Evolutionary conservation across 2,113 vertebrate species (phyloP).

Genomic region (Orientallactaga bullata): DNA sequence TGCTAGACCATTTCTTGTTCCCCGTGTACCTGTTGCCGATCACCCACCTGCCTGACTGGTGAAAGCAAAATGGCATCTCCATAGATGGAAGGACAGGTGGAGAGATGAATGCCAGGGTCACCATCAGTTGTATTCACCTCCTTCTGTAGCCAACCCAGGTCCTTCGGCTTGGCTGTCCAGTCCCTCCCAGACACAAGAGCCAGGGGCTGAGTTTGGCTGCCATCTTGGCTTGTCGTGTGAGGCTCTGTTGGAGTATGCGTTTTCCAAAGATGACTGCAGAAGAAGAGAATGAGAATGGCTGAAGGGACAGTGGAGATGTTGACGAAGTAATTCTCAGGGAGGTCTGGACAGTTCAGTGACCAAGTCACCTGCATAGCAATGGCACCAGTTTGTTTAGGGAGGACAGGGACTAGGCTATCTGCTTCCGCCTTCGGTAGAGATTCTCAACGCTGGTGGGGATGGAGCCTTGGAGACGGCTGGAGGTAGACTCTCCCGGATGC

Average conservation of each 20-base stretch:
- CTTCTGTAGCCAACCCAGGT: background rate
- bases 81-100: background rate
- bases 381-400: constrained; percentile 48
- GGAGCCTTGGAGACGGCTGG: constrained; percentile 57
- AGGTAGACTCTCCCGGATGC: constrained; percentile 76
- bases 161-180: background rate
- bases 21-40: background rate
- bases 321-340: constrained; percentile 28
- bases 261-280: background rate
- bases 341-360: constrained; percentile 55
- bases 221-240: constrained; percentile 33
- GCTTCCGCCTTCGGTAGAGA: background rate
- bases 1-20: background rate
- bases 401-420: background rate
- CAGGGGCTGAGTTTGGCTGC: constrained; percentile 2
- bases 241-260: constrained; percentile 24
- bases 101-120: background rate
- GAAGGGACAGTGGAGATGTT: constrained; percentile 26
- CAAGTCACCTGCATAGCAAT: constrained; percentile 57
- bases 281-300: background rate
- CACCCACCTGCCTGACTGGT: background rate
- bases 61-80: background rate
- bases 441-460: background rate
- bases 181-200: background rate
- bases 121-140: background rate